Percentiles rank a stretch among this genome's conserved stretches.
Conservation (phyloP, 2,888 invertebrate species). For the Acleris literana region DNA sequence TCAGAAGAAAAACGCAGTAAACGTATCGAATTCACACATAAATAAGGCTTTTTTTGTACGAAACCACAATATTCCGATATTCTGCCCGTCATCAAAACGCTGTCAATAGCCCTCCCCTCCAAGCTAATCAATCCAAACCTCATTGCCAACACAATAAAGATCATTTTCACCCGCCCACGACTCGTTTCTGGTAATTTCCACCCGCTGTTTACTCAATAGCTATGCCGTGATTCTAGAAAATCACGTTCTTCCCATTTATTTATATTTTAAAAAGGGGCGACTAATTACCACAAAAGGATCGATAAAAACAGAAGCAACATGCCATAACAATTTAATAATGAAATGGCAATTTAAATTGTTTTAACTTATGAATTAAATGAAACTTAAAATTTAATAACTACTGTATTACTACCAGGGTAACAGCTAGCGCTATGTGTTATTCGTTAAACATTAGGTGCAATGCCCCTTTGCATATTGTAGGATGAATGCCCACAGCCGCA, state of each 20-base stretch:
- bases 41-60: no score
- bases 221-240: conserved; percentile 51
- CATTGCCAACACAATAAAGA: conserved; percentile 38
- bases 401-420: no score
- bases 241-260: conserved; percentile 46
- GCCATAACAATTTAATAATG: background rate
- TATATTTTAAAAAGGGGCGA: conserved; percentile 22
- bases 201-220: conserved; percentile 62
- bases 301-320: background rate
- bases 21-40: no score
- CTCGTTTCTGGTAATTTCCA: conserved; percentile 48
- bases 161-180: conserved; percentile 40
- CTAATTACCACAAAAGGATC: background rate
- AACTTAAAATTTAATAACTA: no score
- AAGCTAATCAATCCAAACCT: conserved; percentile 41
- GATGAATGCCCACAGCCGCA: conserved; percentile 23
- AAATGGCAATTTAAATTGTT: no score
- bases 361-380: no score
- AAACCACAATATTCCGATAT: conserved; percentile 42
- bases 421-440: no score
- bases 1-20: no score
- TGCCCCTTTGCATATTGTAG: conserved; percentile 10
- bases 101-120: conserved; percentile 57
- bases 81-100: conserved; percentile 69
- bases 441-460: conserved; percentile 12